A percentile compares a stretch with the other conserved stretches of the same genome.
These are phyloP conservation scores for Notarius quadriscutis DNA, from an alignment of 2,113 vertebrate species.

Conservation along the genomic window DNA sequence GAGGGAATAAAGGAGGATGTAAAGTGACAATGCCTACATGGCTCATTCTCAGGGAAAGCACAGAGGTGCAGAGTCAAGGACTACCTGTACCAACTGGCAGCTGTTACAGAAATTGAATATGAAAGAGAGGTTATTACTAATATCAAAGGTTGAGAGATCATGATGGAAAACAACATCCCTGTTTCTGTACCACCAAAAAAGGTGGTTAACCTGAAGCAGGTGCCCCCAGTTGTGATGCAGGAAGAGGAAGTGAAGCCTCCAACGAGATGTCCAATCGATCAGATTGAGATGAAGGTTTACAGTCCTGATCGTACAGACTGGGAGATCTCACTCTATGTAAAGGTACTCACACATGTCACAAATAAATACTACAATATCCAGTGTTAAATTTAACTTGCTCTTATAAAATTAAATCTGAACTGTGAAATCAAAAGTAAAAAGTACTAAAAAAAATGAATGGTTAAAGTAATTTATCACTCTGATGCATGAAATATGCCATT, in stretches of 20 bases:
- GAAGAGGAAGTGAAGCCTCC: background rate
- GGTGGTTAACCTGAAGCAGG: background rate
- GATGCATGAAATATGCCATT: background rate
- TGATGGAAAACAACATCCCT: background rate
- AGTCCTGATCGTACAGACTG: constrained; percentile 47
- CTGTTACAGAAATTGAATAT: background rate
- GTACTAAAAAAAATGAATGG: background rate
- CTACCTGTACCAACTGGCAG: background rate
- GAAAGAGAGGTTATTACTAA: constrained; percentile 14
- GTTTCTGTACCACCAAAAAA: background rate
- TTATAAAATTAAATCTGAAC: background rate
- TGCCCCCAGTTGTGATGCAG: background rate
- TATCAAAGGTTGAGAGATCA: constrained; percentile 35
- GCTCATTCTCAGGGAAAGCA: constrained; percentile 4
- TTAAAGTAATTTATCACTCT: background rate
- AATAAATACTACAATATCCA: background rate
- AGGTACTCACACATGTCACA: constrained; percentile 60
- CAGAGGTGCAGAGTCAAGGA: no score
- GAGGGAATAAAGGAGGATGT: constrained; percentile 3
- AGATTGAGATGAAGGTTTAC: background rate
- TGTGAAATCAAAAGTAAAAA: background rate
- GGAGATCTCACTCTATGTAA: constrained; percentile 88
- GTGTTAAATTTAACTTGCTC: background rate
- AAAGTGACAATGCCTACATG: constrained; percentile 13
- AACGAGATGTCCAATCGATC: background rate